Conservation (phyloP, 2,113 vertebrate species). For the Gobiocypris rarus region DNA sequence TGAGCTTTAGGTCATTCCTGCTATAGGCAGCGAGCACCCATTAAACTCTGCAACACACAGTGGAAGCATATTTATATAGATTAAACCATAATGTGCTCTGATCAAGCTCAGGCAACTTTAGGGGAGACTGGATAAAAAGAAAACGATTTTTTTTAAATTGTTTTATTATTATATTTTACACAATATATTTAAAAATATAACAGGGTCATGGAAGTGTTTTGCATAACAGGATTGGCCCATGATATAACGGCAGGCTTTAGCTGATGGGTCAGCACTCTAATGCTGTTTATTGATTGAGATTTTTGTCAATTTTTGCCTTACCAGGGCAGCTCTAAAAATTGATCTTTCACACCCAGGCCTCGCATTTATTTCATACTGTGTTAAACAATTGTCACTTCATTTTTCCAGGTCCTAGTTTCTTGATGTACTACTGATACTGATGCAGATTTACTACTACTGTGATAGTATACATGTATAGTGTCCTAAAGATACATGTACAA, state of each 20-base stretch:
- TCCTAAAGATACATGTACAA: background rate
- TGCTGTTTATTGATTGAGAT: conserved; percentile 32
- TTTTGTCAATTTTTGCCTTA: conserved; percentile 41
- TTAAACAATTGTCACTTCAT: no score
- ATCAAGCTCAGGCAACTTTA: background rate
- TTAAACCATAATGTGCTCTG: background rate
- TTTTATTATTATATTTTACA: no score
- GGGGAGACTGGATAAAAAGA: no score
- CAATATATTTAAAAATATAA: background rate
- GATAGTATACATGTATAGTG: no score
- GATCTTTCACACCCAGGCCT: conserved; percentile 62
- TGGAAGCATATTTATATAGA: background rate
- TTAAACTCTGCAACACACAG: conserved; percentile 5
- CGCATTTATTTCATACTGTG: conserved; percentile 59
- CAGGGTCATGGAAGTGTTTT: background rate
- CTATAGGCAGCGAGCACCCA: background rate
- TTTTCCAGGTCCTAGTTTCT: no score
- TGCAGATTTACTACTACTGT: background rate
- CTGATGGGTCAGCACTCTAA: conserved; percentile 47
- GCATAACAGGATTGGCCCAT: background rate
- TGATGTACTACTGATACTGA: background rate
- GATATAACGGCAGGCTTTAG: background rate
- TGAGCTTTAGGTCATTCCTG: background rate
- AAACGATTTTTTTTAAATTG: no score
- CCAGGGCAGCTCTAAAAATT: conserved; percentile 51